Percentiles rank a stretch among this genome's conserved stretches.
Conservation (phyloP, 2,888 invertebrate genomes). For the Drosophila borborema region DNA sequence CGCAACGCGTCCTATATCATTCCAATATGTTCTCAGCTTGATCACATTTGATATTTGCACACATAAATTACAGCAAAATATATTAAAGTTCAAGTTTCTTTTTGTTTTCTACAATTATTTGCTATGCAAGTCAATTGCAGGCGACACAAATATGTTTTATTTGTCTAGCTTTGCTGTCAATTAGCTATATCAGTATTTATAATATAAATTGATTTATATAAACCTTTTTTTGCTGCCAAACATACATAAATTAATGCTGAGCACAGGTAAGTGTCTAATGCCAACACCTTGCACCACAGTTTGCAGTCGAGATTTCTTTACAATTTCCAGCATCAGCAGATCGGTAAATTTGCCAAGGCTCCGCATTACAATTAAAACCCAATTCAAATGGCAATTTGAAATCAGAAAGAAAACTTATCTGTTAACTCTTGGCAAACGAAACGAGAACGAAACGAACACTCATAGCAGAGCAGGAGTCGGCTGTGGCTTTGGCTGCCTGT, state of each 20-base stretch:
- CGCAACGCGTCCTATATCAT: slow-evolving; percentile 58
- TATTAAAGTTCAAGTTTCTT: slow-evolving; percentile 12
- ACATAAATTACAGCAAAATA: slow-evolving; percentile 41
- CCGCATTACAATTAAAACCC: slow-evolving; percentile 70
- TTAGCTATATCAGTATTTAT: too few species aligned
- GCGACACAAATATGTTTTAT: not conserved
- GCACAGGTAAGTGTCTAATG: slow-evolving; percentile 8
- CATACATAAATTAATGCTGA: not conserved
- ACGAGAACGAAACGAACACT: too few species aligned
- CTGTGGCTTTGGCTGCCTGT: not conserved
- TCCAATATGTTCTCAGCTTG: slow-evolving; percentile 64
- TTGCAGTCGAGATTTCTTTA: slow-evolving; percentile 8
- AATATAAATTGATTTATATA: not conserved
- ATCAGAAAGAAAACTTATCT: slow-evolving; percentile 71
- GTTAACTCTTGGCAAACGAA: slow-evolving; percentile 50
- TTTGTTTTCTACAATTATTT: not conserved
- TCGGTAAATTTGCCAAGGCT: slow-evolving; percentile 54
- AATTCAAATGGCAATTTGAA: slow-evolving; percentile 67
- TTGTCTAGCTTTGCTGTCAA: not conserved
- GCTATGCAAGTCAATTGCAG: slow-evolving; percentile 2
- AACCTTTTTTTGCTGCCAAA: not conserved
- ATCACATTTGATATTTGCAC: slow-evolving; percentile 44
- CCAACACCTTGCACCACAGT: slow-evolving; percentile 11
- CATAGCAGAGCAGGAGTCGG: slow-evolving; percentile 14
- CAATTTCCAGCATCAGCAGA: slow-evolving; percentile 49